Base-by-base conservation (phyloP, 2,888 invertebrate genomes). In the Thumatha senex region DNA sequence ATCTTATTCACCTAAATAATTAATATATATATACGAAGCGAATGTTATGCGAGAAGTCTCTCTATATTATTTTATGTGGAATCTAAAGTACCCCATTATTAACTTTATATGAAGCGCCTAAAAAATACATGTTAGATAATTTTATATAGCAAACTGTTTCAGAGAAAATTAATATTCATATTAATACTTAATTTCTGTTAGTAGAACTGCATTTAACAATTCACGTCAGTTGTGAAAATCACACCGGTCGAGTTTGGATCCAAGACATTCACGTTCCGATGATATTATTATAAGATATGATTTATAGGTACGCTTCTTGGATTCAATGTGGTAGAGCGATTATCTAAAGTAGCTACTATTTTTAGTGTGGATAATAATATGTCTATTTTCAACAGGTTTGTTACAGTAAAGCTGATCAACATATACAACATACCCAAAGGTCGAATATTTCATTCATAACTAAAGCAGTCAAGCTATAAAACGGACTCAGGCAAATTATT, bases 221-320 rank as follows among this genome's bases (percentile, higher is more conserved):
- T 61, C 53, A 50, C 60, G 56, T 51, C 12, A 44, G 36, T 30
- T 13, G 29, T 12, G 18, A 24, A 57, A 52, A 44, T 47, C 45
- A 40, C 51, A 58, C 48, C 51, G 42, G 60, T 48, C 47, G 65
- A 67, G 65, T 62, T 65, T 52, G 40, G 56, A 70, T 73, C 57
- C 61, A 67, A 74, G 67, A 70, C 61, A 72, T 78, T 77, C 54
- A 66, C 76, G 65, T 77, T 70, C 77, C 84, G 83, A 83, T 80
- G 85, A 83, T 86, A 82, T 82, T 84, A 84, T 82, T 86, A 82
- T 80, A 70, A n/a, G 67, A 51, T 80, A 68, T 84, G 86, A 89
- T 89, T 86, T 88, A 89, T 83, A 74, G 74, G 71, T 72, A 70
- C 72, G 76, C 76, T 82, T 78, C 80, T 76, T 68, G 63, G 76